Evolutionary conservation across 2,113 vertebrate genomes (phyloP), one percentile per base, ranked within the genome.

Genomic region (Lepisosteus oculatus): DNA sequence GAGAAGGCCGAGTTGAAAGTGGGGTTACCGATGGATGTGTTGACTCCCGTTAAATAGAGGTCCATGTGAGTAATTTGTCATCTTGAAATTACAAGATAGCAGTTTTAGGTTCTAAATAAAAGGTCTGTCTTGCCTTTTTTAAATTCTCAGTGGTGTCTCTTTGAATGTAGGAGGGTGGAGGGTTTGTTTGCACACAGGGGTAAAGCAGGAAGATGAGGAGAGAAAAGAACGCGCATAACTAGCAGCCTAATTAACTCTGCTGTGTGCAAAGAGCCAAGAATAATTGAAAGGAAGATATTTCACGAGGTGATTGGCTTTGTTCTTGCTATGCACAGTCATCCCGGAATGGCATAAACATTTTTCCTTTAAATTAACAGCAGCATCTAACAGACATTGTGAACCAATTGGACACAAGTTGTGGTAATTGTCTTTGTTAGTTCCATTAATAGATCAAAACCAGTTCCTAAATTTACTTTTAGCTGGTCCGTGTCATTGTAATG

Each of bases 381-480:
- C 74, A 79, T 82, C 78, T 83, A 88, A 79, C 77, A 83, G 79
- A 69, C 71, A 15, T 75, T 78, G 81, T 77, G 76, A 85, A 82
- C 85, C 86, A 87, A 80, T 87, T 80, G 83, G 73, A 72, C 82
- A 77, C 83, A 89, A 87, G 84, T 85, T 81, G 76, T 68, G 78
- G 79, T 92, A 91, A 94, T 93, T 93, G 86, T 83, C 87, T 90
- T 86, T 89, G 86, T 87, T 83, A 85, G 82, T 93, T 85, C 86
- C 83, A 91, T 93, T 92, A 84, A 13, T 5, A 83, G 86, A 90
- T 87, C 87, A 85, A 79, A 86, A 77, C 81, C 82, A 83, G 11
- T 76, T 78, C 75, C 84, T 85, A 84, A 84, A 85, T 88, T 75
- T 87, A 87, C 69, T 84, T 84, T 72, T 69, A 81, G 81, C 83